These are phyloP conservation scores for Thecocarcelia acutangulata DNA, from an alignment of 2,888 invertebrate species.

Conservation along the genomic window DNA sequence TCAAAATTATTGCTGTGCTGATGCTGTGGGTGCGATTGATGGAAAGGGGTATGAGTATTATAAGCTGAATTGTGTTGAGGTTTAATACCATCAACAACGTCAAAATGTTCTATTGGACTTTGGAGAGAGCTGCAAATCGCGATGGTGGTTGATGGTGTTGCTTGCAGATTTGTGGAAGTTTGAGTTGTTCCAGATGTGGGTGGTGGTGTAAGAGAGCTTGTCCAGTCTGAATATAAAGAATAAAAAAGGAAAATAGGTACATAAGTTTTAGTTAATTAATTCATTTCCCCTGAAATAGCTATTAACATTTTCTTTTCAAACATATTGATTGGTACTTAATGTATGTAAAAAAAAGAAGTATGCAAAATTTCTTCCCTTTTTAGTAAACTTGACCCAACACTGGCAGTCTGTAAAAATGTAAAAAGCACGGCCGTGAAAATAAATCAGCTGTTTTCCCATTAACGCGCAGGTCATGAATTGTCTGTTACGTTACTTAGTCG, in stretches of 20 bases:
- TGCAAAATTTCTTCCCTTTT: background rate
- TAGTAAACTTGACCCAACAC: background rate
- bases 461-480: constrained; percentile 55
- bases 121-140: constrained; percentile 36
- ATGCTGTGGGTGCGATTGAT: constrained; percentile 51
- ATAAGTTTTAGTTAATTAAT: too few species aligned
- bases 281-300: background rate
- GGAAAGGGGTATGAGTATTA: constrained; percentile 59
- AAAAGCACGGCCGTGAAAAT: constrained; percentile 28
- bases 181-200: constrained; percentile 73
- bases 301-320: background rate
- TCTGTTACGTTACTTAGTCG: constrained; percentile 6
- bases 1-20: constrained; percentile 65
- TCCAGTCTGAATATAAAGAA: constrained; percentile 77
- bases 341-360: background rate
- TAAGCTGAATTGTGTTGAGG: constrained; percentile 55
- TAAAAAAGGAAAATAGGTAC: background rate
- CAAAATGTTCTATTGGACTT: constrained; percentile 66
- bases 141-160: constrained; percentile 67
- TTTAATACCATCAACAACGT: constrained; percentile 69
- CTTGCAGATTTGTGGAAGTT: constrained; percentile 57
- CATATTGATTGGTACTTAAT: background rate
- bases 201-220: constrained; percentile 80
- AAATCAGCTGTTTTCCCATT: constrained; percentile 56
- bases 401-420: background rate